Conservation (phyloP, 1,140 invertebrate genomes). For the Leptinotarsa lineolata region DNA sequence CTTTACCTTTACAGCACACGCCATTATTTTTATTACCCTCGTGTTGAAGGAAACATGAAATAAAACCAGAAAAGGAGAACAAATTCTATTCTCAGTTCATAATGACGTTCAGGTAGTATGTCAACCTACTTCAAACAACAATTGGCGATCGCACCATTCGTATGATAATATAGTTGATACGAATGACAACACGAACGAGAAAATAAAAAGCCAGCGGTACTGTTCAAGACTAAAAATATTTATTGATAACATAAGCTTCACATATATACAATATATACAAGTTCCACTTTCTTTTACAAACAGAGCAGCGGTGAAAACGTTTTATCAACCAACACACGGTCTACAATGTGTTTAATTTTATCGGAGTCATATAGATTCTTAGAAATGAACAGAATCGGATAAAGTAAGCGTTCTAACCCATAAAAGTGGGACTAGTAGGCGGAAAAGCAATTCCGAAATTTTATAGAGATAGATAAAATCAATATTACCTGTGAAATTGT, state of each 20-base stretch:
- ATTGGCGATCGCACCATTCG: too few species aligned
- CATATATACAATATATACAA: constrained; percentile 24
- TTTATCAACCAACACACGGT: neutral
- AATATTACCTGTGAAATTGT: neutral
- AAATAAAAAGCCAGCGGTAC: neutral
- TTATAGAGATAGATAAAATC: neutral
- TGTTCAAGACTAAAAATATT: neutral
- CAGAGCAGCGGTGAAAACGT: neutral
- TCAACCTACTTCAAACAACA: too few species aligned
- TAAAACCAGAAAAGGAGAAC: constrained; percentile 3
- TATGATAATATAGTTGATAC: too few species aligned
- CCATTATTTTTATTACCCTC: neutral
- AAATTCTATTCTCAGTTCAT: neutral
- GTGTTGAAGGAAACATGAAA: neutral
- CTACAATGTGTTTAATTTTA: constrained; percentile 6
- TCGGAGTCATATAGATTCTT: neutral
- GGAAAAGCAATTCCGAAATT: neutral
- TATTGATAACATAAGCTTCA: constrained; percentile 15
- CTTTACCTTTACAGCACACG: too few species aligned
- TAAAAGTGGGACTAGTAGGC: neutral
- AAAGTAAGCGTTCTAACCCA: neutral
- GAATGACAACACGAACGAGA: neutral
- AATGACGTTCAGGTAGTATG: too few species aligned
- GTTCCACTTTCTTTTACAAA: neutral
- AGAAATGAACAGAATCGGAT: neutral